A percentile compares a stretch with the other conserved stretches of the same genome.
Evolutionary conservation across 2,113 vertebrate species (phyloP).

Genomic region (Marmota flaviventris): DNA sequence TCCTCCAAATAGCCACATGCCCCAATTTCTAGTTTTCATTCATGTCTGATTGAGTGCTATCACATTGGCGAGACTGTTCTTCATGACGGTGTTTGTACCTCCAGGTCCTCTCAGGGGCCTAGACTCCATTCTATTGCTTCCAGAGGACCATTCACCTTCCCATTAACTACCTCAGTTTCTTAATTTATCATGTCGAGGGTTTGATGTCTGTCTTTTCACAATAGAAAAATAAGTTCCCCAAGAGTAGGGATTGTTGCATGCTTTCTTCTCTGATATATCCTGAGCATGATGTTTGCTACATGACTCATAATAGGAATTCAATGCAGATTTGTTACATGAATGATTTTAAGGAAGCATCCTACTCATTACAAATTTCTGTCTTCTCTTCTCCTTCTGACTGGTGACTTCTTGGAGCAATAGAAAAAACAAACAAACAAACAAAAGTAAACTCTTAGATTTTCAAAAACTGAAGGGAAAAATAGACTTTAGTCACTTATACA

Average conservation of each 20-base stretch:
- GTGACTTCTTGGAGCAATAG: background rate
- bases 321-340: background rate
- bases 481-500: background rate
- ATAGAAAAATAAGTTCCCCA: background rate
- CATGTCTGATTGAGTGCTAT: background rate
- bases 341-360: background rate
- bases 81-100: background rate
- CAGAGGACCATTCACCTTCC: background rate
- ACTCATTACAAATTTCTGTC: background rate
- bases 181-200: background rate
- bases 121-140: background rate
- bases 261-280: background rate
- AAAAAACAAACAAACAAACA: background rate
- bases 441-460: constrained; percentile 17
- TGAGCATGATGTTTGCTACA: background rate
- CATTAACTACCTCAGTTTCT: background rate
- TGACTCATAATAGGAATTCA: background rate
- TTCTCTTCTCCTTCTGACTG: background rate
- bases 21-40: background rate
- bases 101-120: accelerated
- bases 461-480: constrained; percentile 27
- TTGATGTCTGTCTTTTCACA: background rate
- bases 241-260: background rate
- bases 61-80: background rate
- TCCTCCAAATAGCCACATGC: background rate